A percentile compares a stretch with the other conserved stretches of the same genome.
Evolutionary conservation across 1,140 invertebrate species (phyloP).

Genomic region (Spodoptera frugiperda): DNA sequence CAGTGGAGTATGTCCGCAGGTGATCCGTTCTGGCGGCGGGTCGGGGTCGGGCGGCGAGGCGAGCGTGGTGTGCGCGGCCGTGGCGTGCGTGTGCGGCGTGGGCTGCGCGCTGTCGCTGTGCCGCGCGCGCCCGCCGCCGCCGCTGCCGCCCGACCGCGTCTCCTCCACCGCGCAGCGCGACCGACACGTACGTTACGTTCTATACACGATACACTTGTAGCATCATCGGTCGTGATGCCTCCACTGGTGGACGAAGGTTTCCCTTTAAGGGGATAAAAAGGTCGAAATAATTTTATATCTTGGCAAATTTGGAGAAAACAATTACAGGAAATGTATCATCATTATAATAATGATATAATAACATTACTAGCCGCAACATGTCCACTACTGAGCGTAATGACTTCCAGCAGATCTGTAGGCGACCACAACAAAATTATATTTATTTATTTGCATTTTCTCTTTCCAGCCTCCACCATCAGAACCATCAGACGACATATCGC

Average conservation of each 20-base stretch:
- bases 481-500: conserved; percentile 65
- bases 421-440: too few species aligned
- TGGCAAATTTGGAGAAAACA: too few species aligned
- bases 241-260: too few species aligned
- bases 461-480: conserved; percentile 55
- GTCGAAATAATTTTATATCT: too few species aligned
- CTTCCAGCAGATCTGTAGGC: too few species aligned
- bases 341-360: too few species aligned
- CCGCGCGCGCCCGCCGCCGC: conserved; percentile 66
- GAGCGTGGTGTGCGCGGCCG: conserved; percentile 88
- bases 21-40: conserved; percentile 59
- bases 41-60: conserved; percentile 83
- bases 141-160: conserved; percentile 69
- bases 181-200: conserved; percentile 38
- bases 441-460: not conserved
- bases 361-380: too few species aligned
- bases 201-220: too few species aligned
- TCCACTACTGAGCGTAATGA: too few species aligned
- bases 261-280: too few species aligned
- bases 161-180: conserved; percentile 71
- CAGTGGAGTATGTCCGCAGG: conserved; percentile 47
- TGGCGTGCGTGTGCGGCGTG: conserved; percentile 88
- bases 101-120: conserved; percentile 88
- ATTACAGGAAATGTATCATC: too few species aligned
- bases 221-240: too few species aligned